Conservation (phyloP, 1,140 invertebrate genomes). For the Drosophila nebulosa region DNA sequence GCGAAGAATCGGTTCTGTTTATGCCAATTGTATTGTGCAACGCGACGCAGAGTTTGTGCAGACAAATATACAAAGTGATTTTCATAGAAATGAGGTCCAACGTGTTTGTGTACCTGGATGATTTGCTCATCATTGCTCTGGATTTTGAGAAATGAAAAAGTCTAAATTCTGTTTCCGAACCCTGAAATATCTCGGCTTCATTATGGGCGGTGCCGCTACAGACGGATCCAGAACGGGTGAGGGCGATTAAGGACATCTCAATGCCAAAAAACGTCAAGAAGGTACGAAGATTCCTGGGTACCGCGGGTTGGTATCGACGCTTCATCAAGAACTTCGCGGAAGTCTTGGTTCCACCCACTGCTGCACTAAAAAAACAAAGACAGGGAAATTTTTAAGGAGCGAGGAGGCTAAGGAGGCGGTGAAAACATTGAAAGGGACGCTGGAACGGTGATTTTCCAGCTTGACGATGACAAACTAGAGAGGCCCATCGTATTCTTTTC, state of each 20-base stretch:
- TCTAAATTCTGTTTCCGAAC: neutral
- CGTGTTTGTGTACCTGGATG: neutral
- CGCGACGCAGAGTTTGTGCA: neutral
- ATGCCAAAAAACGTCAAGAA: neutral
- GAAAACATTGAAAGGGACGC: neutral
- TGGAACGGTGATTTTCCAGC: neutral
- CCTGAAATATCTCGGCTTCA: neutral
- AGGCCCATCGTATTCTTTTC: neutral
- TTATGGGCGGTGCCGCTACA: neutral
- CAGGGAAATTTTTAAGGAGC: neutral
- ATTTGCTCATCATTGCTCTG: neutral
- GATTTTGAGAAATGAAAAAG: neutral
- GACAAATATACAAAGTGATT: neutral
- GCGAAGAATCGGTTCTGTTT: neutral
- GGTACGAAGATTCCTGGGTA: neutral
- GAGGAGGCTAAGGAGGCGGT: neutral
- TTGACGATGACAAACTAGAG: neutral
- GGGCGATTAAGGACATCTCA: neutral
- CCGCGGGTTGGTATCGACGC: neutral
- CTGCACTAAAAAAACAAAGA: neutral
- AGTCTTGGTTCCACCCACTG: neutral
- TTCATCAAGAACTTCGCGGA: neutral
- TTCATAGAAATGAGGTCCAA: neutral
- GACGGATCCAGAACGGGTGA: neutral
- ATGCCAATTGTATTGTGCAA: neutral